These are phyloP conservation scores for Aulostomus chinensis DNA, from an alignment of 2,797 vertebrate genomes.

Conservation along the genomic window DNA sequence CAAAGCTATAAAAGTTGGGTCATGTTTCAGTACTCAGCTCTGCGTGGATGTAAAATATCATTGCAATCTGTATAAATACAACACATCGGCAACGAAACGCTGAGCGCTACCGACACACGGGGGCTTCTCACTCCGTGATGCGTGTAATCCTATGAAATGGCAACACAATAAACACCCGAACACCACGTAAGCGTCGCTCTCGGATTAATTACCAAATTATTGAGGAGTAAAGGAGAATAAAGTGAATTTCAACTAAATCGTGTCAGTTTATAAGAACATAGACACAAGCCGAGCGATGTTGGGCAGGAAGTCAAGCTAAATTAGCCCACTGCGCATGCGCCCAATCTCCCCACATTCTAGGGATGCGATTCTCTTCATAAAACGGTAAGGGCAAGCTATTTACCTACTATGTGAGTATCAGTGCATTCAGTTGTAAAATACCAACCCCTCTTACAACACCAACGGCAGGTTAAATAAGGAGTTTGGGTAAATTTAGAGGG, in stretches of 20 bases:
- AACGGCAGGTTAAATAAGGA: background rate
- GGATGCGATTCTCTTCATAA: conserved; percentile 77
- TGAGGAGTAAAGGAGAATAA: too few species aligned
- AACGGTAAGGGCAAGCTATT: conserved; percentile 74
- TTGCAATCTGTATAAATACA: too few species aligned
- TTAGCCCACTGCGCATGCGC: conserved; percentile 76
- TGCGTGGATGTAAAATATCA: too few species aligned
- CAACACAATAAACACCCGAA: too few species aligned
- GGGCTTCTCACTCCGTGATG: too few species aligned
- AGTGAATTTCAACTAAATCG: background rate
- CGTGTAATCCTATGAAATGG: too few species aligned
- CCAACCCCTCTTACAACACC: background rate
- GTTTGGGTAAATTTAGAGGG: conserved; percentile 5
- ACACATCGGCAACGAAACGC: too few species aligned
- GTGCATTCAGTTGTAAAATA: background rate
- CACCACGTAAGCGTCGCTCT: too few species aligned
- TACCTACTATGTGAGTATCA: background rate
- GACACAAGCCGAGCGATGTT: conserved; percentile 43
- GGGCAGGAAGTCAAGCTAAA: conserved; percentile 77
- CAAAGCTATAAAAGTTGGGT: too few species aligned
- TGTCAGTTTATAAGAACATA: conserved; percentile 24
- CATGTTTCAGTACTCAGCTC: too few species aligned
- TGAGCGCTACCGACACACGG: too few species aligned
- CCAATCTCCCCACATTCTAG: conserved; percentile 59
- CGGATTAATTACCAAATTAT: too few species aligned